Evolutionary conservation across 2,888 invertebrate species (phyloP).

Genomic region (Trachelus stipa): DNA sequence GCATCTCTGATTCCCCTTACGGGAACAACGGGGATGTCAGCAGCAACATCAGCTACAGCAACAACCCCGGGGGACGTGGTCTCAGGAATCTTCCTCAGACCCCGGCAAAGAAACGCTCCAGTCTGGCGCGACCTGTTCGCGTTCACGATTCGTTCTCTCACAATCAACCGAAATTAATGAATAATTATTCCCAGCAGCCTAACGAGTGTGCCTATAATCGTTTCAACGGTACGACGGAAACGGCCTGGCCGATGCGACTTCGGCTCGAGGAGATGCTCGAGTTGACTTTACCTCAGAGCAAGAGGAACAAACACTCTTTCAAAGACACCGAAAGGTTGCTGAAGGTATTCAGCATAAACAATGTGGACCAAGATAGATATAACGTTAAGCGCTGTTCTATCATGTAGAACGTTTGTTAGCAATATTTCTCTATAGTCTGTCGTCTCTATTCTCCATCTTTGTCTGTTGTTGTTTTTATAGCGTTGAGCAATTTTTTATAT

Average conservation of each 20-base stretch:
- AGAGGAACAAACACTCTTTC: conserved; percentile 45
- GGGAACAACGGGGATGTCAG: not conserved
- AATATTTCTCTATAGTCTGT: not conserved
- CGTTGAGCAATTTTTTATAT: not conserved
- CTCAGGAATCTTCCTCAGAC: conserved; percentile 34
- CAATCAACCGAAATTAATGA: conserved; percentile 38
- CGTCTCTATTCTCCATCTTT: not conserved
- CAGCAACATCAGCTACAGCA: not conserved
- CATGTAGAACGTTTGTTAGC: conserved; percentile 47
- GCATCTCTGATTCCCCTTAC: not conserved
- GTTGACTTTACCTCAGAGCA: conserved; percentile 46
- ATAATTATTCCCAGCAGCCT: conserved; percentile 15
- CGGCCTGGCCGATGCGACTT: conserved; percentile 50
- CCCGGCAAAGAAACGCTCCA: conserved; percentile 57
- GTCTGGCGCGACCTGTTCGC: conserved; percentile 58
- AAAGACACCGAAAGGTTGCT: conserved; percentile 63
- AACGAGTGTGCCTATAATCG: conserved; percentile 9
- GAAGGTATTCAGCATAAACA: conserved; percentile 62
- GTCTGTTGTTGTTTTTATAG: not conserved
- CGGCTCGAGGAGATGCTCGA: conserved; percentile 60
- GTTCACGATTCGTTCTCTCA: conserved; percentile 54
- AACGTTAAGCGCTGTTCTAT: conserved; percentile 61
- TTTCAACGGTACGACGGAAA: conserved; percentile 14
- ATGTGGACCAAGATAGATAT: conserved; percentile 65
- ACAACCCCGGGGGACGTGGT: not conserved